Evolutionary conservation across 2,113 vertebrate genomes (phyloP).

Genomic region (Podiceps cristatus): DNA sequence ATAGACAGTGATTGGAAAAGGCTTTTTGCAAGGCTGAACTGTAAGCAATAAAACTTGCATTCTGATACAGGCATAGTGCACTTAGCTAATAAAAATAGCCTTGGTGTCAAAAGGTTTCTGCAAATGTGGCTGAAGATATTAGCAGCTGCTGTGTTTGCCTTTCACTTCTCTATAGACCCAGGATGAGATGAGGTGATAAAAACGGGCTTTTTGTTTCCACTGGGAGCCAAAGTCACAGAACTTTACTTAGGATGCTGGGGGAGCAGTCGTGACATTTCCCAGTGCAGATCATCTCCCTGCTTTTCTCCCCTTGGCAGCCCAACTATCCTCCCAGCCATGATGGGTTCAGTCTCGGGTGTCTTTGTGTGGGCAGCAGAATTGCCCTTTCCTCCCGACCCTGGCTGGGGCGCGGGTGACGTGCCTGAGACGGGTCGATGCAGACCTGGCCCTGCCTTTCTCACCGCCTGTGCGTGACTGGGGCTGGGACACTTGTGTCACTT

Average conservation of each 20-base stretch:
- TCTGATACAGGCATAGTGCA: conserved; percentile 71
- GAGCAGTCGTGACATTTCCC: not conserved
- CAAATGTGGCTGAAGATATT: conserved; percentile 74
- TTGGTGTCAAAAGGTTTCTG: conserved; percentile 79
- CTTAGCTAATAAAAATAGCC: conserved; percentile 81
- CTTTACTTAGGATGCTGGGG: not conserved
- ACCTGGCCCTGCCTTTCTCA: not conserved
- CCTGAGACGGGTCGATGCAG: not conserved
- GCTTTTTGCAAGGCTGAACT: conserved; percentile 77
- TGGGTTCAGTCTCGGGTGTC: not conserved
- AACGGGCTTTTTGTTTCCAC: conserved; percentile 42
- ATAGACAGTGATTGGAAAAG: conserved; percentile 75
- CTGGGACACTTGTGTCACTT: not conserved
- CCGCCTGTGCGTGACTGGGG: not conserved
- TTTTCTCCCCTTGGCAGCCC: not conserved
- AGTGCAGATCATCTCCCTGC: not conserved
- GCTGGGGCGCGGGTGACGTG: not conserved
- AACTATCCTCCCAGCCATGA: not conserved
- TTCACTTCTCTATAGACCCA: conserved; percentile 9
- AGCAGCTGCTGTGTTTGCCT: conserved; percentile 43
- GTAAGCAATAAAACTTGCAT: conserved; percentile 77
- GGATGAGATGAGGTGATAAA: conserved; percentile 67
- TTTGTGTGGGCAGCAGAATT: not conserved
- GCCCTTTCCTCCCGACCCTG: not conserved
- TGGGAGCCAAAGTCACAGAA: conserved; percentile 2